Evolutionary conservation across 2,888 invertebrate species (phyloP), one percentile per base, ranked within the genome.

Genomic region (Xestia ashworthii): DNA sequence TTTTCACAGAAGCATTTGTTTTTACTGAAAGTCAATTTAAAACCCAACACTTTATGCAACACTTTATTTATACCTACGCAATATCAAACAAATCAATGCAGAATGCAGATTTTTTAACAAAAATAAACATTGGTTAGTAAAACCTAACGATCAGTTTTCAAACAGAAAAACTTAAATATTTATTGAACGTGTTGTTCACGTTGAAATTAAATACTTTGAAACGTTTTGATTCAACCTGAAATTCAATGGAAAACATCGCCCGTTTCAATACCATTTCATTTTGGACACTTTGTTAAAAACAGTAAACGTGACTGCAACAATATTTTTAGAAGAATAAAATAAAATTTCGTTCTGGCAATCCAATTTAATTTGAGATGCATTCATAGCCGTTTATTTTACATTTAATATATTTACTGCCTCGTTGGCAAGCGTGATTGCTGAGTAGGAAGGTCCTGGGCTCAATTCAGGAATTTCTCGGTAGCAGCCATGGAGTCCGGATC

Each of bases 211-310:
- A 68, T 58, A 76, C 68, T 75, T 62, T 32, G 38, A 70, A 69
- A 81, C 8, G 58, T 65, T 81, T 68, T 81, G 22, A 76, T 77
- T 77, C 14, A 53, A 55, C 48, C 41, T 53, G 72, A 62, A 60
- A 55, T 81, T 66, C 66, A 70, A 73, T 78, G 41, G 32, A 67
- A 71, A 81, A 66, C n/a, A 66, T 62, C 32, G 14, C 22, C 60
- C 38, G 48, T 50, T 62, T 62, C 48, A 60, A 25, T 25, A 32
- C 50, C 48, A n/a, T 69, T 60, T 46, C 16, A 75, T 67, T 75
- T 70, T 46, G 41, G 46, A 60, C 41, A 66, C n/a, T 65, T 66
- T 70, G 46, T 66, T 74, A 65, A 80, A 69, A 69, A 44, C 38
- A 66, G 16, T 22, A 41, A 62, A 19, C 22, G 25, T 50, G 25